phyloP scores from a whole-genome alignment of 2,888 invertebrate genomes.

The Agrotis ipsilon region DNA sequence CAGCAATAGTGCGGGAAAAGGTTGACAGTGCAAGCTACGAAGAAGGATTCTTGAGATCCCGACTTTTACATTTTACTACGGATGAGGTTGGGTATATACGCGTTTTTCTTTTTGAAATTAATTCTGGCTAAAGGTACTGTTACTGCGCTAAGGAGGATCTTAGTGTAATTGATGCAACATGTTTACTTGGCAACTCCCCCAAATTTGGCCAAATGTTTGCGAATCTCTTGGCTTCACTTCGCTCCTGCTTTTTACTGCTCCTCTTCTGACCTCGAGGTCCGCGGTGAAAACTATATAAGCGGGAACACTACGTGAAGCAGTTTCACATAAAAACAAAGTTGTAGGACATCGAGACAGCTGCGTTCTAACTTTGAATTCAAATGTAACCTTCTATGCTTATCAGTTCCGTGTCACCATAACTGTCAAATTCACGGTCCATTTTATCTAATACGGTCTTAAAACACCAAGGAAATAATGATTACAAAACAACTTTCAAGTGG shows the following conservation, averaged over 20 bases:
- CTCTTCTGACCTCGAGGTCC: too few species aligned
- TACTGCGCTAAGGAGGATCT: background rate
- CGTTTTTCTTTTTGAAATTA: too few species aligned
- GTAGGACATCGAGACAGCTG: background rate
- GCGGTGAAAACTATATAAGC: too few species aligned
- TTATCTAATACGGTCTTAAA: conserved; percentile 28
- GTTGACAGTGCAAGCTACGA: conserved; percentile 81
- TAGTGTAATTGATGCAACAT: too few species aligned
- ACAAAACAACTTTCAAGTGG: conserved; percentile 46
- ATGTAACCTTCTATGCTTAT: background rate
- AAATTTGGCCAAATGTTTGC: too few species aligned
- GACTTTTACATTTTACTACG: conserved; percentile 85
- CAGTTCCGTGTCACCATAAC: conserved; percentile 7
- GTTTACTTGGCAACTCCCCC: background rate
- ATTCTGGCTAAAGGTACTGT: background rate
- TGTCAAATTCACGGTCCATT: background rate
- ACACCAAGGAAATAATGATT: conserved; percentile 13
- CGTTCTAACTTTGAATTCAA: background rate
- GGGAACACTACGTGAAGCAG: too few species aligned
- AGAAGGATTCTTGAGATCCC: conserved; percentile 84
- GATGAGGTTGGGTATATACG: conserved; percentile 79
- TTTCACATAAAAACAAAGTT: background rate
- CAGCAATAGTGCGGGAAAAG: conserved; percentile 81
- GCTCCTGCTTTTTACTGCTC: too few species aligned
- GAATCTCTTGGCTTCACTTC: too few species aligned